These are phyloP conservation scores for Corythaixoides concolor DNA, from an alignment of 2,113 vertebrate genomes.

Conservation along the genomic window DNA sequence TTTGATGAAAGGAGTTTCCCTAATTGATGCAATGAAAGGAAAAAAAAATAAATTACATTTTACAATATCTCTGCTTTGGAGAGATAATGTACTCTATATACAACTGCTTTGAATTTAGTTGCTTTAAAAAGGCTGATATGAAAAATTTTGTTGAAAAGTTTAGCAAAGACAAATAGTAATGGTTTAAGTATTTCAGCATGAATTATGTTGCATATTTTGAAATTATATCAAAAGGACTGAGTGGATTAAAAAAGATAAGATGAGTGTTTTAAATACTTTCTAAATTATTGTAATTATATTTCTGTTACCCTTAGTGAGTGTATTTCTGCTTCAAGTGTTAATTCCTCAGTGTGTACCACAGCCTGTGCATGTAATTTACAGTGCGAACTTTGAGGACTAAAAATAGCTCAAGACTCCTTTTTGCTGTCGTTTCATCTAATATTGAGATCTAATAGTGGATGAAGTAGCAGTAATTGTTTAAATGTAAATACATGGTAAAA, in stretches of 20 bases:
- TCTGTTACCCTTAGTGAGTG: neutral
- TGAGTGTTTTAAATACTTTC: neutral
- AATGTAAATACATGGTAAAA: neutral
- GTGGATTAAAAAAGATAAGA: neutral
- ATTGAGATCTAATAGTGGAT: neutral
- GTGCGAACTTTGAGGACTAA: neutral
- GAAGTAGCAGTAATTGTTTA: neutral
- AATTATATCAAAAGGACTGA: neutral
- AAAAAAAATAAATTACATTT: neutral
- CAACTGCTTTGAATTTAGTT: neutral
- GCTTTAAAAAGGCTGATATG: neutral
- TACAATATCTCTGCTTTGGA: neutral
- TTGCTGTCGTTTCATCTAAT: neutral
- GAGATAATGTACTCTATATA: neutral
- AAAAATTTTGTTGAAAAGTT: neutral
- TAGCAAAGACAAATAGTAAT: neutral
- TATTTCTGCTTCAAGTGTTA: neutral
- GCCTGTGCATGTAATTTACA: neutral
- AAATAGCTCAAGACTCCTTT: neutral
- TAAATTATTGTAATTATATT: neutral
- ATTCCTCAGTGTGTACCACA: neutral
- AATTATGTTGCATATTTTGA: neutral
- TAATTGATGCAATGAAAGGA: neutral
- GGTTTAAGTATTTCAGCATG: neutral
- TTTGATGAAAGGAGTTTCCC: neutral